These are phyloP conservation scores for Clunio marinus DNA, from an alignment of 2,888 invertebrate species.

Conservation along the genomic window DNA sequence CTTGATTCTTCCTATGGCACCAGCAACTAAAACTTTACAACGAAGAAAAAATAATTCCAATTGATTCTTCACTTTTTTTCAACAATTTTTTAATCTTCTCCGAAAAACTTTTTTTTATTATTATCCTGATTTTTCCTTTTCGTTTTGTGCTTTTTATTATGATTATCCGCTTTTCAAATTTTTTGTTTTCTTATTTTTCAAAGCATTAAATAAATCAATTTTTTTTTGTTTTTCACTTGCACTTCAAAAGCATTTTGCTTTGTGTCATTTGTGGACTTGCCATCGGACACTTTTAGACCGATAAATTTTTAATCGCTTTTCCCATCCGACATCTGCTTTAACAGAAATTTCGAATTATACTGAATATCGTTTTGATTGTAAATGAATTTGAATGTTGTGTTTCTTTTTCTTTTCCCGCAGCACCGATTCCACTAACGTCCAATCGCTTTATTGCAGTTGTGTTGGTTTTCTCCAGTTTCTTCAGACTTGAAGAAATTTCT, in stretches of 20 bases:
- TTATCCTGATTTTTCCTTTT: background rate
- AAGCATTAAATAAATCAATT: no score
- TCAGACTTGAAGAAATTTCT: slow-evolving; percentile 3
- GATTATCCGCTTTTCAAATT: no score
- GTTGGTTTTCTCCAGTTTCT: slow-evolving; percentile 31
- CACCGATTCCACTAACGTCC: slow-evolving; percentile 20
- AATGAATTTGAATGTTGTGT: slow-evolving; percentile 36
- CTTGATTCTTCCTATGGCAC: slow-evolving; percentile 30
- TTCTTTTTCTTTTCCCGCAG: slow-evolving; percentile 33
- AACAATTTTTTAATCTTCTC: background rate
- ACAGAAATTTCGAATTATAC: slow-evolving; percentile 37
- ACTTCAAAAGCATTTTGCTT: background rate
- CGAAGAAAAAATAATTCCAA: background rate
- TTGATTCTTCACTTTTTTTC: background rate
- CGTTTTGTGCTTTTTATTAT: background rate
- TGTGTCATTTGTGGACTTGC: slow-evolving; percentile 2
- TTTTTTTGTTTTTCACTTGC: background rate
- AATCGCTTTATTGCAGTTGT: background rate
- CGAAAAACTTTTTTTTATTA: background rate
- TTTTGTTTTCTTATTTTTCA: no score
- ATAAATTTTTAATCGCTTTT: slow-evolving; percentile 19
- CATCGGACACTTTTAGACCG: slow-evolving; percentile 1
- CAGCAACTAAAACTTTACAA: slow-evolving; percentile 13
- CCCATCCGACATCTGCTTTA: slow-evolving; percentile 37
- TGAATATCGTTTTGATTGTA: slow-evolving; percentile 38